Evolutionary conservation across 2,888 invertebrate species (phyloP).

Genomic region (Oxycera nigricornis): DNA sequence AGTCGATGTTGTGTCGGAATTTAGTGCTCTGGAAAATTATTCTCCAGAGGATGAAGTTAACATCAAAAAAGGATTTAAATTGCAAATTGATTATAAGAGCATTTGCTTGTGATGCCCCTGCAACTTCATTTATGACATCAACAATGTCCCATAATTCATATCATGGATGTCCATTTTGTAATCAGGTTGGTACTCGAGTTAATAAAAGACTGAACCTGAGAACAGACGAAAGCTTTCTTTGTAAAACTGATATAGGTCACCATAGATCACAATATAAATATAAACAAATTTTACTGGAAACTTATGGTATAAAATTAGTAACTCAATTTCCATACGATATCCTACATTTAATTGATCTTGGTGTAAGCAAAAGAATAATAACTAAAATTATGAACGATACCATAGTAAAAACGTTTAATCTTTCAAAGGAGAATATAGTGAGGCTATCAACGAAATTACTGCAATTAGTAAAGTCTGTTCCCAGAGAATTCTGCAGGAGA

Average conservation of each 20-base stretch:
- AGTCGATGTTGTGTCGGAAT: too few relatives aligned
- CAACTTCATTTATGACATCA: conserved; percentile 7
- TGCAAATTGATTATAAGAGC: conserved; percentile 12
- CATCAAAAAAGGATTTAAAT: not conserved
- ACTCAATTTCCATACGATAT: conserved; percentile 12
- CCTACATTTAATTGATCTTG: too few relatives aligned
- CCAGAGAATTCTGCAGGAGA: conserved; percentile 34
- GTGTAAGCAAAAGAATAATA: not conserved
- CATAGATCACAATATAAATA: conserved; percentile 32
- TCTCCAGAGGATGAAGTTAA: too few relatives aligned
- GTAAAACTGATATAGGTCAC: conserved; percentile 1
- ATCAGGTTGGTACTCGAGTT: conserved; percentile 14
- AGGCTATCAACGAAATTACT: conserved; percentile 31
- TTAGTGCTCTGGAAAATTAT: too few relatives aligned
- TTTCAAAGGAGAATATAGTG: conserved; percentile 1
- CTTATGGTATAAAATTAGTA: conserved; percentile 6
- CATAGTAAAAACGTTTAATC: not conserved
- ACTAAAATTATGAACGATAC: not conserved
- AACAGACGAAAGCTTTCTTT: conserved; percentile 23
- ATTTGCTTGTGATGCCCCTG: conserved; percentile 8
- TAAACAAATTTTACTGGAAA: not conserved
- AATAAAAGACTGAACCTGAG: not conserved
- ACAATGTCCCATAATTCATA: too few relatives aligned
- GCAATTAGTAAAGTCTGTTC: not conserved
- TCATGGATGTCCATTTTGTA: conserved; percentile 15